Evolutionary conservation across 1,140 invertebrate species (phyloP).

Genomic region (Aphidius ervi): DNA sequence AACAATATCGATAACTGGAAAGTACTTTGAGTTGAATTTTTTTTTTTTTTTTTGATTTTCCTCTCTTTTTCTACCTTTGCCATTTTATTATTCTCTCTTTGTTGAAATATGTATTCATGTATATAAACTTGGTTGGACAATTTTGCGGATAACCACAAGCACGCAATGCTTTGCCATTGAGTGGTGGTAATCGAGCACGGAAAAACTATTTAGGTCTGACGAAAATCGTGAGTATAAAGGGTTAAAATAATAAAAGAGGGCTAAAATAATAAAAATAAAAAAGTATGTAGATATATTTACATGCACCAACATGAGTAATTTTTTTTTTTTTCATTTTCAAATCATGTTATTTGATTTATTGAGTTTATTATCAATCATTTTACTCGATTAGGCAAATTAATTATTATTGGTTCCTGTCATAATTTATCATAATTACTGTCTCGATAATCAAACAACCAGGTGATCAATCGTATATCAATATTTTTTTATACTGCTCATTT

Average conservation of each 20-base stretch:
- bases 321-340: background rate
- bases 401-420: too few relatives aligned
- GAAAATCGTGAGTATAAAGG: background rate
- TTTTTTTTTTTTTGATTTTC: too few relatives aligned
- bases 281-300: too few relatives aligned
- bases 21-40: too few relatives aligned
- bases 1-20: too few relatives aligned
- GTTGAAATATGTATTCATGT: background rate
- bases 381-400: too few relatives aligned
- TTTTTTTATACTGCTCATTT: too few relatives aligned
- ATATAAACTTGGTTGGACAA: background rate
- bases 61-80: too few relatives aligned
- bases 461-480: too few relatives aligned
- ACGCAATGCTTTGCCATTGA: background rate
- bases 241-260: background rate
- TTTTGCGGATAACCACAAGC: conserved; percentile 3
- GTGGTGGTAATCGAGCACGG: background rate
- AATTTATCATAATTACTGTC: too few relatives aligned
- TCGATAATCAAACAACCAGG: too few relatives aligned
- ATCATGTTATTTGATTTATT: background rate
- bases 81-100: background rate
- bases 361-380: too few relatives aligned
- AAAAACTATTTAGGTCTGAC: background rate
- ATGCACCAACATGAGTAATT: background rate
- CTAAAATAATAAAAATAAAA: background rate